Evolutionary conservation across 2,113 vertebrate species (phyloP), one percentile per base, ranked within the genome.

Genomic region (Grantiella picta): DNA sequence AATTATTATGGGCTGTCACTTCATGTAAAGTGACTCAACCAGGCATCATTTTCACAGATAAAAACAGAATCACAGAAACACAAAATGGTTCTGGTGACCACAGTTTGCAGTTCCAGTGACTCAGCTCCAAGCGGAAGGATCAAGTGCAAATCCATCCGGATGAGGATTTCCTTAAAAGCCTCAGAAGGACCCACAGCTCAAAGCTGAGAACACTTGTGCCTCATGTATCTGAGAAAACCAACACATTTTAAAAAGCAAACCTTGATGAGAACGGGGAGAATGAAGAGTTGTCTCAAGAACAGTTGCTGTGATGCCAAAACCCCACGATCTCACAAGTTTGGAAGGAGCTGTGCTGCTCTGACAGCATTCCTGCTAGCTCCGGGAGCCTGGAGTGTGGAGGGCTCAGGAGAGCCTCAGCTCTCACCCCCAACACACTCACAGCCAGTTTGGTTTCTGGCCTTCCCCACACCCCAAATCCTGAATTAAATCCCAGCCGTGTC

Each of bases 351-450:
- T 31, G 89, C 49, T 76, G 76, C 17, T 33, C 35, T 57, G 70
- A 7, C 52, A 54, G 14, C 2, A 2, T 44, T 36, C 50, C 56
- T 14, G 36, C 18, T 16, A 21, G 13, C 38, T 56, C 42, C 33
- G 15, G 15, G 8, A 33, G 53, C 49, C 44, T 38, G 3, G 0
- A 0, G 0, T 11, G 15, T 0, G 2, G 36, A 47, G 28, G 42
- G 33, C 2, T 11, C 4, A 8, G 35, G 66, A 57, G 40, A n/a
- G 21, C 52, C 28, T 31, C 91, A 27, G 29, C 45, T 33, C 4
- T 38, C 66, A 57, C 16, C 54, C 29, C 38, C 42, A 23, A 6
- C 12, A 29, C 45, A 80, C 68, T 45, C 79, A 42, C 0, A 38
- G 54, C 59, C 60, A 50, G 5, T 53, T 35, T 4, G 8, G 20